A percentile compares a stretch with the other conserved stretches of the same genome.
Conservation (phyloP, 2,113 vertebrate genomes). For the Pan troglodytes region NHGRI_mPanTro3-v2.1_pri NC_072404.2:13859501-13860000, state of each 20-base stretch:
- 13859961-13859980: neutral
- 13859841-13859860: neutral
- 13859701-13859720: neutral
- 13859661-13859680: neutral
- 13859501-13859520: neutral
- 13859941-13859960: slow-evolving; percentile 36
- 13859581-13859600: neutral
- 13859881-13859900: neutral
- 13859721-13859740: neutral
- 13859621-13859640: neutral
- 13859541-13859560: neutral
- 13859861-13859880: neutral
- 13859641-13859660: neutral
- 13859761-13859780: neutral
- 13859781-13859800: neutral
- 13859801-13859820: neutral
- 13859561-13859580: neutral
- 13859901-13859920: slow-evolving; percentile 8
- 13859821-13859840: neutral
- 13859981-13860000: neutral
- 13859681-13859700: neutral
- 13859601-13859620: neutral
- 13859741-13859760: neutral
- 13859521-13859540: neutral
- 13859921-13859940: neutral